Base-by-base conservation (phyloP, 2,113 vertebrate genomes). In the Sinocyclocheilus anshuiensis region DNA sequence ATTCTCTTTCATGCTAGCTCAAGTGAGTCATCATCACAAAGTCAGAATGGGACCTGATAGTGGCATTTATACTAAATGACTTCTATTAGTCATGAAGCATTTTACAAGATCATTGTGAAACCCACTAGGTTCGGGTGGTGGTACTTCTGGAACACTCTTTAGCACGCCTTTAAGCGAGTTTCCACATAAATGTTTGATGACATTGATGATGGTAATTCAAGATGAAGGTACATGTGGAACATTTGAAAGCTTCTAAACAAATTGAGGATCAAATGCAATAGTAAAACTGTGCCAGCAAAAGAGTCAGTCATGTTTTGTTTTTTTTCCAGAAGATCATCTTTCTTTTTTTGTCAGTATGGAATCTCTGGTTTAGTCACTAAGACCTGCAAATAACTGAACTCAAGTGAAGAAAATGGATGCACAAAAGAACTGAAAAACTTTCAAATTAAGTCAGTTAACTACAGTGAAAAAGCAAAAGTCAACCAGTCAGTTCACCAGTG, bases 201-300 rank as follows among this genome's bases (percentile, higher is more conserved):
- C 24, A 42, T 20, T 82, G 45, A 13, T 69, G 10, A 53, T 82
- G 42, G 81, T 82, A 53, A 82, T 53, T 71, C 5, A 5, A 36
- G 81, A 82, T 82, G 63, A 71, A 26, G 79, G 59, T 81, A 67
- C 48, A 67, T 26, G 9, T 0, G 8, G n/a, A 82, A 82, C 63
- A 36, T 1, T 53, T 71, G 6, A 42, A 67, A 45, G 48, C 65
- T 67, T 63, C 61, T 63, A 1, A 63, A 63, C 63, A 67, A 67
- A 67, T 29, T 3, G 63, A 67, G 24, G 0, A 67, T 6, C 6
- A 48, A 48, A 48, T 36, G 8, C 29, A 69, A 33, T 18, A 18
- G 29, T 18, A 69, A 13, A 65, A 29, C 4, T 6, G 63, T 29
- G 12, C 63, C 16, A 29, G 65, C 10, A 69, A 36, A 36, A 36